Base-by-base conservation (phyloP, 2,113 vertebrate genomes). In the Eulacestoma nigropectus region DNA sequence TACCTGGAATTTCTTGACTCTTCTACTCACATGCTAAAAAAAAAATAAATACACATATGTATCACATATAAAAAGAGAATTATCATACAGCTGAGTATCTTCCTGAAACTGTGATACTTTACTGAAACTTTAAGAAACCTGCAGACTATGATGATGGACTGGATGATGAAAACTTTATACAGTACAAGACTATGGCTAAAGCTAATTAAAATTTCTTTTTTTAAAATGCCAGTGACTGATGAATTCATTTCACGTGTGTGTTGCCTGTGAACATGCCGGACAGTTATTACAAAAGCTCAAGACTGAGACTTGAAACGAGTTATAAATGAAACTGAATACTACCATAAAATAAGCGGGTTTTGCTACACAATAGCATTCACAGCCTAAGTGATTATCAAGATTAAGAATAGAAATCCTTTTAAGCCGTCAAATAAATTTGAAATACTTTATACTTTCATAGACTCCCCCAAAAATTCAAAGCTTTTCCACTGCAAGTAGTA, bases 381-480 rank as follows among this genome's bases (percentile, higher is more conserved):
- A 74, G 52, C 60, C 8, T 57, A 84, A 84, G 27, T n/a, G 60
- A 75, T 85, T 90, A 93, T 52, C 50, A 47, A 56, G 89, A 91
- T 79, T 92, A 95, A 65, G 86, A 93, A 41, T 7, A 84, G 73
- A 95, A 95, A 96, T 70, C 90, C 87, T 89, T 86, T 93, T 91
- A 96, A 97, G 89, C 56, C 59, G 93, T 79, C 87, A 96, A 95
- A 92, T 82, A 90, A 91, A 93, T 89, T 10, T 91, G 29, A 74
- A 95, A 92, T 87, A 86, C 80, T 84, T 87, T 53, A 84, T 92
- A 83, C 79, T 88, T 86, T 86, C 21, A 4, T 42, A 74, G 91
- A 95, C 91, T 94, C 89, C 92, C 55, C 30, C 16, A 39, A 87
- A 96, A 95, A 95, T 79, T 89, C 95, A 95, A 96, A 96, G 91